Evolutionary conservation across 1,140 invertebrate genomes (phyloP).

Genomic region (fruit fly (Drosophila melanogaster)): DNA sequence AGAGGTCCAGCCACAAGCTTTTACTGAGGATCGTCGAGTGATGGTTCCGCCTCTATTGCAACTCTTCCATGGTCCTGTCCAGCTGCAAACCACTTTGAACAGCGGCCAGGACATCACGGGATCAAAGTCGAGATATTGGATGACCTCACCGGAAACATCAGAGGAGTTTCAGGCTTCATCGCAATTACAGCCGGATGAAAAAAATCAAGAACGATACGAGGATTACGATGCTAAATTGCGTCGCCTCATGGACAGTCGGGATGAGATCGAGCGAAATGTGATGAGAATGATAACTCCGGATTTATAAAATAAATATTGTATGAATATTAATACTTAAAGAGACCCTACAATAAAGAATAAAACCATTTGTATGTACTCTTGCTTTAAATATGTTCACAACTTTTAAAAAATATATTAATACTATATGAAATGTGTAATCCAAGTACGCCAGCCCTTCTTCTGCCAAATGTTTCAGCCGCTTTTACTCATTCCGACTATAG

Average conservation of each 20-base stretch:
- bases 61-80: background rate
- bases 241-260: constrained; percentile 31
- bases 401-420: too few relatives aligned
- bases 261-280: constrained; percentile 28
- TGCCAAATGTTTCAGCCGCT: background rate
- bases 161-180: background rate
- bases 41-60: background rate
- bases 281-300: constrained; percentile 1
- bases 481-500: background rate
- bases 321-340: too few relatives aligned
- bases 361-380: too few relatives aligned
- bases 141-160: background rate
- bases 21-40: background rate
- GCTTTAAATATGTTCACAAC: too few relatives aligned
- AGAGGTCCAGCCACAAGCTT: background rate
- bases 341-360: too few relatives aligned
- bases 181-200: too few relatives aligned
- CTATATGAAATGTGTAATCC: too few relatives aligned
- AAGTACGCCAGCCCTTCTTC: background rate
- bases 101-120: background rate
- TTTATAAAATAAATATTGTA: too few relatives aligned
- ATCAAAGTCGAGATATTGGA: background rate
- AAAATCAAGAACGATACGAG: background rate
- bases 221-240: constrained; percentile 18
- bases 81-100: background rate